Conservation (phyloP, 2,113 vertebrate species). For the Hepsetus odoe region DNA sequence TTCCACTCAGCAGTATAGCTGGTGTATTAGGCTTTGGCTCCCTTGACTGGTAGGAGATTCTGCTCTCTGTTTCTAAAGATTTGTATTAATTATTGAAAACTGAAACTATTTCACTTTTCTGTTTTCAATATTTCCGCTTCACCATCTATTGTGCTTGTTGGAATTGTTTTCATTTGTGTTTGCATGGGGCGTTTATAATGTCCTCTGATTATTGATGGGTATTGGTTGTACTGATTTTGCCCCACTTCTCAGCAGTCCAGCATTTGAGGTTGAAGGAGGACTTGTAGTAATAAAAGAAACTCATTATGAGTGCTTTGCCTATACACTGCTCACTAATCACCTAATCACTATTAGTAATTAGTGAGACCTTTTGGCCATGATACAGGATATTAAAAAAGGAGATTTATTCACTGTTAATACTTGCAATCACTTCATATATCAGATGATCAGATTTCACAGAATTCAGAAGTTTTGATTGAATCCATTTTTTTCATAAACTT, state of each 20-base stretch:
- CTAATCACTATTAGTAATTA: background rate
- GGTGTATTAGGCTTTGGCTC: constrained; percentile 66
- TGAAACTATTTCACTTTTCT: background rate
- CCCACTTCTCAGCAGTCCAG: no score
- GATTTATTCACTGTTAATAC: no score
- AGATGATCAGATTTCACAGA: background rate
- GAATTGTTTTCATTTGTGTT: background rate
- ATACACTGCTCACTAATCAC: background rate
- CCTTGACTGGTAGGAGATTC: constrained; percentile 48
- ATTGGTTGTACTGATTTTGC: no score
- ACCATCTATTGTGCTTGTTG: no score
- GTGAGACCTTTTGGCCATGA: no score
- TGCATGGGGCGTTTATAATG: background rate
- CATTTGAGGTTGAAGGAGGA: no score
- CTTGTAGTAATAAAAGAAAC: background rate
- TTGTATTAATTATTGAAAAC: background rate
- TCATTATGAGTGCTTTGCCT: background rate
- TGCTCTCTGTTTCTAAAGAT: constrained; percentile 15
- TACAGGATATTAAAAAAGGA: no score
- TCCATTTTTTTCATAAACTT: no score
- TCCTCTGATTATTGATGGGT: background rate
- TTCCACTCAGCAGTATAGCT: constrained; percentile 62
- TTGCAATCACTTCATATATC: no score
- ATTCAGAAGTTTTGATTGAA: background rate
- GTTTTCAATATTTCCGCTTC: background rate